Evolutionary conservation across 1,140 invertebrate genomes (phyloP), one percentile per base, ranked within the genome.

Genomic region (Sipha flava): DNA sequence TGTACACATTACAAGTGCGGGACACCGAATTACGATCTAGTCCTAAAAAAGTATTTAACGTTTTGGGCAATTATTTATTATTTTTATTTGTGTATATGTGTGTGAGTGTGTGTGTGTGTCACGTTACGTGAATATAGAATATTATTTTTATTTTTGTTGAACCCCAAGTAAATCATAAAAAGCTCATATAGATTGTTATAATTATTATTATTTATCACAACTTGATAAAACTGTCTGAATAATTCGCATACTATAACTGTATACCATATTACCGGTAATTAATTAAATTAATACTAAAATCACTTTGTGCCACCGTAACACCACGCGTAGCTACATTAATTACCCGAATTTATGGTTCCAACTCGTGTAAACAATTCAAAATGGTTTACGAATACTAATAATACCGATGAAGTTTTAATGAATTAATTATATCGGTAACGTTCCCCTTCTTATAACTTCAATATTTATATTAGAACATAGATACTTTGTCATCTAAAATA

Each of bases 321-420:
- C 64, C 64, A 43, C 43, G 64, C 64, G 64, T 66, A 43, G 16
- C 64, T 66, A 66, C 21, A 66, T 43, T 66, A 66, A 66, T 43
- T 66, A 66, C 21, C 64, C 21, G 14, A 66, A 66, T 66, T 66
- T 66, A 66, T 66, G n/a, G 64, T 40, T 40, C 34, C n/a, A 66
- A 66, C 64, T 66, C 37, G 21, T 66, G 64, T 66, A 66, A 66
- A 66, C 37, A 43, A 66, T 66, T n/a, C n/a, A 66, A 66, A 66
- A 66, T 14, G 21, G n/a, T 43, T 43, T 43, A 16, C 12, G 34
- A 43, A 21, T 66, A 66, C 23, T 43, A 66, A 66, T 66, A 64
- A 34, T 62, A 34, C 37, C 7, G n/a, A 66, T 66, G 21, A 43
- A 66, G 21, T 43, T 43, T 43, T 43, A 66, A 66, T 21, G 43